Evolutionary conservation across 23 tunicate genomes (phyloP), one percentile per base, ranked within the genome.

Genomic region (Ciona savignyi): DNA sequence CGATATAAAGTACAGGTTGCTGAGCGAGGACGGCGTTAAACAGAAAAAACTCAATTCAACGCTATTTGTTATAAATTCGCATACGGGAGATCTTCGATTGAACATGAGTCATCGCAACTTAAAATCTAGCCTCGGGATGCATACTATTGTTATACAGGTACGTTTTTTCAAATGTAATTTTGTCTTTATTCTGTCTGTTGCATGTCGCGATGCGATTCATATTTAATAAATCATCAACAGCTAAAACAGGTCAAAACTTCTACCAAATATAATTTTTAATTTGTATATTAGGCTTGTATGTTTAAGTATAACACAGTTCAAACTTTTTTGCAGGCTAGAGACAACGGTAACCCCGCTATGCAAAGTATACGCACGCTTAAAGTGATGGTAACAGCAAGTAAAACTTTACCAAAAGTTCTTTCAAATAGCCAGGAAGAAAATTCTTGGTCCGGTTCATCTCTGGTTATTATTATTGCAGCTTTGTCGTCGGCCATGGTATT

Each of bases 281-380:
- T n/a, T n/a, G n/a, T n/a, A n/a, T n/a, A n/a, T n/a, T n/a, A n/a
- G n/a, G n/a, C n/a, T n/a, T n/a, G n/a, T n/a, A n/a, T n/a, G n/a
- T n/a, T n/a, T n/a, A n/a, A n/a, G n/a, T n/a, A n/a, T n/a, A n/a
- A n/a, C n/a, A n/a, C n/a, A n/a, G n/a, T n/a, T n/a, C n/a, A n/a
- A n/a, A n/a, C n/a, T n/a, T n/a, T n/a, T n/a, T n/a, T n/a, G n/a
- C 25, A 74, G 79, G 86, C 30, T 1, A 51, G 79, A 32, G 79
- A 73, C 25, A 11, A 27, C 72, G 86, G 79, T 9, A 32, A 35
- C 22, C 79, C 79, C 20, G 29, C 51, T 1, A 65, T 64, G 64
- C 63, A 26, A 22, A 66, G 63, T 34, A 11, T 62, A 22, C 66
- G 86, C 6, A 22, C 25, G 35, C 33, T 73, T 21, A 49, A 66